A percentile compares a stretch with the other conserved stretches of the same genome.
Conservation (phyloP, 2,888 invertebrate genomes). For the Liposcelis brunnea region DNA sequence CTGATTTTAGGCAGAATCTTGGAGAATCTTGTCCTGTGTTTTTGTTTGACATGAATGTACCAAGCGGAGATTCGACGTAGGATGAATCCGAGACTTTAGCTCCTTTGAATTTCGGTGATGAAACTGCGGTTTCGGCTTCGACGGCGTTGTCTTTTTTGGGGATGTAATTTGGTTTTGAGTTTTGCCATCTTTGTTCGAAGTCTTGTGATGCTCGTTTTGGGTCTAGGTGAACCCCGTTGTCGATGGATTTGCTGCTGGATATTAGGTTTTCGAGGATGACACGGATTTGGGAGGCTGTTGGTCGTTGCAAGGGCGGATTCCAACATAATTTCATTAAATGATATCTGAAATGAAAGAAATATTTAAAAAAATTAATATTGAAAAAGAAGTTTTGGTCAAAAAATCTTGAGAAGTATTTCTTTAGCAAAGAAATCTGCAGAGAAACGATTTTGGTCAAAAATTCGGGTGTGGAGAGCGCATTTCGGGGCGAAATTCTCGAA, state of each 20-base stretch:
- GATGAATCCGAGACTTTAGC: slow-evolving; percentile 23
- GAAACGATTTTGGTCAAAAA: too few relatives aligned
- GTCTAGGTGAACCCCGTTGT: not conserved
- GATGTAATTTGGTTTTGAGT: slow-evolving; percentile 45
- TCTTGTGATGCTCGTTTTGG: slow-evolving; percentile 23
- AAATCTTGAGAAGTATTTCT: too few relatives aligned
- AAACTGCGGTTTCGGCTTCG: slow-evolving; percentile 25
- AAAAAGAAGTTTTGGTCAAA: too few relatives aligned
- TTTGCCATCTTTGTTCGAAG: slow-evolving; percentile 60
- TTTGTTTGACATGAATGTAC: slow-evolving; percentile 17
- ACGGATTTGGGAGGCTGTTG: slow-evolving; percentile 29
- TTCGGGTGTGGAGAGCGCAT: too few relatives aligned
- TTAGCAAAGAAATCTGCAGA: too few relatives aligned
- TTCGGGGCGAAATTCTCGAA: too few relatives aligned
- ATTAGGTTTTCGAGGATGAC: slow-evolving; percentile 26
- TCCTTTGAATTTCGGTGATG: slow-evolving; percentile 13
- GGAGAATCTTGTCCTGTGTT: not conserved
- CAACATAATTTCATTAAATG: slow-evolving; percentile 59
- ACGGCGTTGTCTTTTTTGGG: slow-evolving; percentile 35
- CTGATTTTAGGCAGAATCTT: not conserved
- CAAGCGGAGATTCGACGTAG: slow-evolving; percentile 25
- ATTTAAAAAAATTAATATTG: not conserved
- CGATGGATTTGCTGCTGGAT: not conserved
- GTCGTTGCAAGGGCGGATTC: slow-evolving; percentile 31
- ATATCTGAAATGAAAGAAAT: slow-evolving; percentile 30